These are phyloP conservation scores for Sebastes steindachneri DNA, from an alignment of 2,797 vertebrate species.

Conservation along the genomic window DNA sequence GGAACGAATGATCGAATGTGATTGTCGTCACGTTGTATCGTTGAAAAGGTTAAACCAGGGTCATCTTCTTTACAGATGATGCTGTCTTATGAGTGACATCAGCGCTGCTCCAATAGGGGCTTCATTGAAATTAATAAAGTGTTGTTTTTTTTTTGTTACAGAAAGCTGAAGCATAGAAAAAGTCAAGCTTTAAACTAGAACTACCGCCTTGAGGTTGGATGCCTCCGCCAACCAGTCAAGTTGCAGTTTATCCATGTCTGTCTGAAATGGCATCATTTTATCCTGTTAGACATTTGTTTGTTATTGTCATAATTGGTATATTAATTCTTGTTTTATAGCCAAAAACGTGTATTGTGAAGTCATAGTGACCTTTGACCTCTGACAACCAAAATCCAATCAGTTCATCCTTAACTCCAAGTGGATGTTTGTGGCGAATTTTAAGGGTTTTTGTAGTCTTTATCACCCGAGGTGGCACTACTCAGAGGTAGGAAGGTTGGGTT, in stretches of 20 bases:
- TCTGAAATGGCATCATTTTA: accelerated
- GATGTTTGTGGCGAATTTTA: no score
- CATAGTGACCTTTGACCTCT: no score
- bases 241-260: no score
- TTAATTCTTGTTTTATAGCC: accelerated
- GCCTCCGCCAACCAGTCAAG: no score
- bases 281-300: no score
- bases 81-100: not conserved
- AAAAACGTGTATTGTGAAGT: no score
- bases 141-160: not conserved
- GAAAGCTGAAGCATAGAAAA: not conserved
- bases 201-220: accelerated
- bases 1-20: not conserved
- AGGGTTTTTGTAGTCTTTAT: no score
- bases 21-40: not conserved
- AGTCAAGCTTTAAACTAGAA: not conserved
- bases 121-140: not conserved
- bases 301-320: no score
- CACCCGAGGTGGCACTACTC: no score
- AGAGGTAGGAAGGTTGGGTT: no score
- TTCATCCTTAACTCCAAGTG: no score
- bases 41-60: not conserved
- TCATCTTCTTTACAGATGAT: not conserved
- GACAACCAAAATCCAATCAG: no score
- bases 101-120: not conserved